These are phyloP conservation scores for Romanomermis culicivorax DNA, from an alignment of 2,888 invertebrate species.

Conservation along the genomic window DNA sequence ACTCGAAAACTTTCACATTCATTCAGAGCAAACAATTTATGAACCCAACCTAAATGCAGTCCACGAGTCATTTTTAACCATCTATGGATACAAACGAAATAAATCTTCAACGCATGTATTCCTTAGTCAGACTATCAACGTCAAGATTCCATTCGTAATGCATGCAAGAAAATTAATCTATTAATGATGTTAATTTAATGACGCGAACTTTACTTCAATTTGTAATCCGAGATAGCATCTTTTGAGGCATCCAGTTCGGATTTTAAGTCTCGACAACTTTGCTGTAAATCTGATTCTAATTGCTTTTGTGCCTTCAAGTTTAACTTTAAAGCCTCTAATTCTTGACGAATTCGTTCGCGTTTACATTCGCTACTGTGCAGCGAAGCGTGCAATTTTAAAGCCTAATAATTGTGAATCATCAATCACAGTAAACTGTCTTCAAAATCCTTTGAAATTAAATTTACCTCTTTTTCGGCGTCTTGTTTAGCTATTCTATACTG, in stretches of 20 bases:
- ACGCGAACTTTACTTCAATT: conserved; percentile 2
- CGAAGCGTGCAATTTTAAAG: neutral
- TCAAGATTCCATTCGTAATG: too few species aligned
- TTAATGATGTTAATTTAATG: too few species aligned
- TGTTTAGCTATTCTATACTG: conserved; percentile 26
- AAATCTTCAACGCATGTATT: too few species aligned
- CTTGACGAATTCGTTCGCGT: neutral
- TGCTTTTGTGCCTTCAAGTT: neutral
- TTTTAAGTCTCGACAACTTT: neutral
- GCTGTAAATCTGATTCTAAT: neutral
- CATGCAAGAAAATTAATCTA: too few species aligned
- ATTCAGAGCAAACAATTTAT: too few species aligned
- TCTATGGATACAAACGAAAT: too few species aligned
- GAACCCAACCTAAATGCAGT: too few species aligned
- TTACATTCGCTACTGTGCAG: neutral
- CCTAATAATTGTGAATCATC: neutral
- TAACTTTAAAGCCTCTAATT: neutral
- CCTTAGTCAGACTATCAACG: too few species aligned
- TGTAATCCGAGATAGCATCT: neutral
- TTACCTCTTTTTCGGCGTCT: conserved; percentile 27
- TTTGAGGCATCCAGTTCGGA: neutral
- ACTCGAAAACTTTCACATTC: too few species aligned
- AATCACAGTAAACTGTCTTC: neutral
- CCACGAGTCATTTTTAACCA: too few species aligned
- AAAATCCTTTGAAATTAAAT: neutral